Conservation (phyloP, 2,113 vertebrate genomes). For the Cromileptes altivelis region DNA sequence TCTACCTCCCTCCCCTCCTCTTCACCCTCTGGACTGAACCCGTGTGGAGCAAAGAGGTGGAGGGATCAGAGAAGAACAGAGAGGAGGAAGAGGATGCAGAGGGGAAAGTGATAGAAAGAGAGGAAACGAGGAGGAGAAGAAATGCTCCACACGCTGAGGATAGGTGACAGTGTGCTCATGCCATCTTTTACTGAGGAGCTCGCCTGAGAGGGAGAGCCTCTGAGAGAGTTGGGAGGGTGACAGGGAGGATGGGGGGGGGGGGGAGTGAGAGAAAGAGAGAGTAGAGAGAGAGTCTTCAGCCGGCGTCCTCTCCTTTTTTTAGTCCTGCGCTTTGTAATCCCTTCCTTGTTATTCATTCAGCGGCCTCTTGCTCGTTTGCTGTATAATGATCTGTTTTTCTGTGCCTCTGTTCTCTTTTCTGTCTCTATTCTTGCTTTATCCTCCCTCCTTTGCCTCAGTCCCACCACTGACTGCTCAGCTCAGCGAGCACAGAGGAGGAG, state of each 20-base stretch:
- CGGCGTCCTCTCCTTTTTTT: conserved; percentile 64
- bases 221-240: conserved; percentile 67
- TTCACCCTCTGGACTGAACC: conserved; percentile 56
- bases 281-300: conserved; percentile 65
- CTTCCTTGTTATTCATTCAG: conserved; percentile 80
- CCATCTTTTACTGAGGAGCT: conserved; percentile 69
- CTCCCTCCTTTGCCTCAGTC: conserved; percentile 81
- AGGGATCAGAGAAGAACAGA: conserved; percentile 12
- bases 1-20: conserved; percentile 50
- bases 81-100: neutral
- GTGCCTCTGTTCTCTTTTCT: conserved; percentile 63
- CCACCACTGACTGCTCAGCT: conserved; percentile 84
- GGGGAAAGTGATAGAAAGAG: conserved; percentile 24
- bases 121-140: neutral
- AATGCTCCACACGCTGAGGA: conserved; percentile 62
- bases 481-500: conserved; percentile 63
- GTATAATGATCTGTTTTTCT: conserved; percentile 76
- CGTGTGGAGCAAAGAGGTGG: conserved; percentile 26
- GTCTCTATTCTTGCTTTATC: conserved; percentile 71
- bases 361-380: conserved; percentile 72
- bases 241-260: conserved; percentile 60
- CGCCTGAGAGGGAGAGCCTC: conserved; percentile 55
- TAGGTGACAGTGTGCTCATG: conserved; percentile 69
- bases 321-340: conserved; percentile 78
- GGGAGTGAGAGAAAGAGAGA: conserved; percentile 44